Conservation (phyloP, 2,797 vertebrate species). For the Trematomus bernacchii region DNA sequence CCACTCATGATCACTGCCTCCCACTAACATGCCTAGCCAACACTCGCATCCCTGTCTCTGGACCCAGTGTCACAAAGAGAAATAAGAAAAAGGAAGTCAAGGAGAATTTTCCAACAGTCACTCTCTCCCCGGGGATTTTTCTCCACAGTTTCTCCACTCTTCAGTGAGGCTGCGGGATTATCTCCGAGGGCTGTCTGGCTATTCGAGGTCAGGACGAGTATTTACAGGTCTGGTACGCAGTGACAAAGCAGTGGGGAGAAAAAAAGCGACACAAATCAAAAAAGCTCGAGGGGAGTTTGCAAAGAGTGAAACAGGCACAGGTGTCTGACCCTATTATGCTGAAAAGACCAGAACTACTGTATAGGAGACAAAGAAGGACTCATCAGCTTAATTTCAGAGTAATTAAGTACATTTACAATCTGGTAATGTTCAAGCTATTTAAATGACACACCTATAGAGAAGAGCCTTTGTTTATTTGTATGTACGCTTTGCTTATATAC, state of each 20-base stretch:
- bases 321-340: constrained; percentile 47
- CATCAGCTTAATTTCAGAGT: constrained; percentile 34
- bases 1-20: constrained; percentile 71
- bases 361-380: constrained; percentile 14
- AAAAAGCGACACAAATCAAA: constrained; percentile 55
- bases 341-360: neutral
- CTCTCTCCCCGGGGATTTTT: constrained; percentile 59
- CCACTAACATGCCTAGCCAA: constrained; percentile 43
- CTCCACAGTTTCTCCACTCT: constrained; percentile 45
- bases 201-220: constrained; percentile 59
- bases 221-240: constrained; percentile 54
- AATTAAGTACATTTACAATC: constrained; percentile 25
- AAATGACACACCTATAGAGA: constrained; percentile 17
- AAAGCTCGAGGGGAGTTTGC: constrained; percentile 37
- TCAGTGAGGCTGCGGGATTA: constrained; percentile 62
- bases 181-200: constrained; percentile 53
- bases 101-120: constrained; percentile 75
- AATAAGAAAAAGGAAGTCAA: constrained; percentile 71
- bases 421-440: constrained; percentile 30
- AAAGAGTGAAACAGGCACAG: constrained; percentile 36
- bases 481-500: constrained; percentile 6
- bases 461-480: constrained; percentile 26
- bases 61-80: constrained; percentile 66
- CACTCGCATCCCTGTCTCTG: constrained; percentile 51
- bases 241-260: constrained; percentile 7